Conservation (phyloP, 2,797 vertebrate species). For the Onychomys torridus region DNA sequence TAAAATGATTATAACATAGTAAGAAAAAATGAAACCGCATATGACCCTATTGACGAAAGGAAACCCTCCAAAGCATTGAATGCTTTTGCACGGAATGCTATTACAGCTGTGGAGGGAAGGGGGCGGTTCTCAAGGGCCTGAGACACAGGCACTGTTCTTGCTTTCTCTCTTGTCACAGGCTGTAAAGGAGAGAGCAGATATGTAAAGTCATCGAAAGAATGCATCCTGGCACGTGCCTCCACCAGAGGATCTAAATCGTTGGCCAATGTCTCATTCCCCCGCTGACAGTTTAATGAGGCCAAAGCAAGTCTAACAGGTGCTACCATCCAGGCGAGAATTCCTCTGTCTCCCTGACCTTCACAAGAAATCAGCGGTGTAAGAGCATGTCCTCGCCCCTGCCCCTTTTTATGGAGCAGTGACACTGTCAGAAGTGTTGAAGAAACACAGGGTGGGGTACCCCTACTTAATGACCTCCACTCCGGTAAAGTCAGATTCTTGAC, state of each 20-base stretch:
- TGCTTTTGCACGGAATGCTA: slow-evolving; percentile 69
- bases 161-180: slow-evolving; percentile 96
- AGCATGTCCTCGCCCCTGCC: not conserved
- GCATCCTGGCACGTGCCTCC: slow-evolving; percentile 92
- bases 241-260: slow-evolving; percentile 88
- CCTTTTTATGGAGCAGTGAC: not conserved
- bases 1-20: slow-evolving; percentile 27
- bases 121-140: not conserved
- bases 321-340: not conserved
- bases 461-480: not conserved
- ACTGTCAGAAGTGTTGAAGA: not conserved
- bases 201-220: slow-evolving; percentile 94
- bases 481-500: not conserved
- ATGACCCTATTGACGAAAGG: not conserved
- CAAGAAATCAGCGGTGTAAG: too few relatives aligned
- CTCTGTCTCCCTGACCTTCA: not conserved
- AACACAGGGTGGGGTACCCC: not conserved
- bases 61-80: not conserved
- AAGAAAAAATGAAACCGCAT: not conserved
- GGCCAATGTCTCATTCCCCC: not conserved
- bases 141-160: slow-evolving; percentile 92
- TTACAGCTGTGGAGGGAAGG: slow-evolving; percentile 93
- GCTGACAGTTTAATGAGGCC: slow-evolving; percentile 35
- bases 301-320: slow-evolving; percentile 7
- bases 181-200: slow-evolving; percentile 95